Evolutionary conservation across 2,888 invertebrate genomes (phyloP), one percentile per base, ranked within the genome.

Genomic region (Lasioglossum marginatum): DNA sequence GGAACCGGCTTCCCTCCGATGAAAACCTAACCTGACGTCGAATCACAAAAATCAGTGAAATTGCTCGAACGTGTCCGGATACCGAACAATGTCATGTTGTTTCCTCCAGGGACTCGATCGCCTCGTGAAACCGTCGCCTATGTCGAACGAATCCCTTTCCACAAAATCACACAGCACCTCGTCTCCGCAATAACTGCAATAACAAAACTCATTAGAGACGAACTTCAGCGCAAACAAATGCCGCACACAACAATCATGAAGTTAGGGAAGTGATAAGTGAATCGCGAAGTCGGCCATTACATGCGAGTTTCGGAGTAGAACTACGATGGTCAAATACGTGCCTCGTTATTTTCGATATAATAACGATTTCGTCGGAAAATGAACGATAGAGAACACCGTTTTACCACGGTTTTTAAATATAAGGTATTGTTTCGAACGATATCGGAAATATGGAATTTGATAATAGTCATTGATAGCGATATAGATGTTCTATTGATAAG

Each of bases 141-240:
- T 71, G 77, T 71, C 60, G n/a, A 43, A 23, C 27, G 34, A 52
- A 78, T 86, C 60, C 52, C 27, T 40, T 60, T 77, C 4, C 57
- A 48, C 63, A 48, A 48, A 79, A 73, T 43, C 43, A 77, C 75
- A 79, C 73, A 78, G 77, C 81, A 76, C 66, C 74, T 31, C 77
- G 68, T 87, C 83, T 78, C 80, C 73, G 73, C 43, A 70, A 80
- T 76, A 88, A 82, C 77, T 82, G 77, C 75, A 86, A 90, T 79
- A 90, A 89, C 87, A 89, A 89, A 87, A 90, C 87, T 89, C 92
- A 93, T 90, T 90, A 90, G 92, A 92, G 93, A 93, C 94, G 90
- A 94, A 95, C 94, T 95, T 95, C 95, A 95, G 93, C 93, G 94
- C 94, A 94, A 95, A 95, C 95, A 95, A 95, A 94, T 93, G 94